phyloP scores from a whole-genome alignment of 2,113 vertebrate species.

The Hystrix cristata region DNA sequence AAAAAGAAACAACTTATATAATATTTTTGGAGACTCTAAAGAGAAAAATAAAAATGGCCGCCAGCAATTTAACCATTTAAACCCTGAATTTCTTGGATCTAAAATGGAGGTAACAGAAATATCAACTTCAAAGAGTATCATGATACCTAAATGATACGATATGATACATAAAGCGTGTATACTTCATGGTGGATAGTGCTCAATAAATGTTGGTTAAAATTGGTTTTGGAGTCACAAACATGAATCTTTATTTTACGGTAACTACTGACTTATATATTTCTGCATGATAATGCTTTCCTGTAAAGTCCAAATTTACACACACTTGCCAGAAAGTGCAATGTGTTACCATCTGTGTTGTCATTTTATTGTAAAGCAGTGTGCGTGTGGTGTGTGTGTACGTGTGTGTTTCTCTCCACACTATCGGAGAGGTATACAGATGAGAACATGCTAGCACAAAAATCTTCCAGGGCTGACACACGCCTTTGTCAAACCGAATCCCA shows the following conservation, averaged over 20 bases:
- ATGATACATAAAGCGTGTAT: neutral
- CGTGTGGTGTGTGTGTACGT: neutral
- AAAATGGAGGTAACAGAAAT: neutral
- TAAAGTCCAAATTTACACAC: slow-evolving; percentile 44
- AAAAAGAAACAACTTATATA: neutral
- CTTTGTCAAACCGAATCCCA: neutral
- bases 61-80: neutral
- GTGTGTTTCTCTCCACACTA: neutral
- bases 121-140: neutral
- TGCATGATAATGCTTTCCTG: neutral
- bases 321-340: slow-evolving; percentile 13
- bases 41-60: neutral
- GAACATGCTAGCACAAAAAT: slow-evolving; percentile 13
- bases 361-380: neutral
- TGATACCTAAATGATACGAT: neutral
- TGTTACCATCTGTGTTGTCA: neutral
- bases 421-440: slow-evolving; percentile 1
- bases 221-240: slow-evolving; percentile 8
- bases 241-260: slow-evolving; percentile 1
- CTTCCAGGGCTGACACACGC: neutral
- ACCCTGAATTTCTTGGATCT: neutral
- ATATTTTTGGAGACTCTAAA: neutral
- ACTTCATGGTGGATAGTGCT: neutral
- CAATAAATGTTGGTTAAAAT: neutral
- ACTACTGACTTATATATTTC: slow-evolving; percentile 36